A percentile compares a stretch with the other conserved stretches of the same genome.
Evolutionary conservation across 2,888 invertebrate species (phyloP).

Genomic region (Acleris sparsana): DNA sequence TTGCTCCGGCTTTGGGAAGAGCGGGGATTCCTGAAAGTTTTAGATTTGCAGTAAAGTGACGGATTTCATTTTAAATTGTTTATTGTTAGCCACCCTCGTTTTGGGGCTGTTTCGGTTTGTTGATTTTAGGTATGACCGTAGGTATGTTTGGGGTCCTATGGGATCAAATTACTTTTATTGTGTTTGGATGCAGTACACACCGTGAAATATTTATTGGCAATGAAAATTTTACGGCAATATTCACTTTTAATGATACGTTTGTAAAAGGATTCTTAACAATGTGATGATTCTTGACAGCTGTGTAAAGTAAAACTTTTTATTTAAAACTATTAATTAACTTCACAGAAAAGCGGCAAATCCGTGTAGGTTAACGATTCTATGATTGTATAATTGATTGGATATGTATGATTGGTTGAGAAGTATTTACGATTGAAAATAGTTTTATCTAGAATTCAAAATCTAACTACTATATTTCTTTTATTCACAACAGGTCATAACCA

Average conservation of each 20-base stretch:
- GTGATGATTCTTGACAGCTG: not conserved
- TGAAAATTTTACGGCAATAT: conserved; percentile 25
- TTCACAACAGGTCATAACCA: too few species aligned
- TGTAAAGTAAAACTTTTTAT: too few species aligned
- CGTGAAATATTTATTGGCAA: conserved; percentile 34
- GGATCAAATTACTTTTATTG: conserved; percentile 37
- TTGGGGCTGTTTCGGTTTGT: conserved; percentile 45
- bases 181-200: conserved; percentile 28
- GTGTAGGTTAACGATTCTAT: too few species aligned
- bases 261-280: not conserved
- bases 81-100: conserved; percentile 52
- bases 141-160: conserved; percentile 20
- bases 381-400: too few species aligned
- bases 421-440: too few species aligned
- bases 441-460: too few species aligned
- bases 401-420: too few species aligned
- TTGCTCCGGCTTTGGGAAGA: conserved; percentile 42
- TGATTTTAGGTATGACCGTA: conserved; percentile 30
- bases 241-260: not conserved
- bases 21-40: conserved; percentile 58
- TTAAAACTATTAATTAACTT: too few species aligned
- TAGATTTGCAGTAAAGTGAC: conserved; percentile 57
- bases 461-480: too few species aligned
- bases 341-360: too few species aligned
- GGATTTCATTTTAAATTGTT: conserved; percentile 74